Conservation (phyloP, 2,113 vertebrate species). For the Brachyhypopomus gauderio region DNA sequence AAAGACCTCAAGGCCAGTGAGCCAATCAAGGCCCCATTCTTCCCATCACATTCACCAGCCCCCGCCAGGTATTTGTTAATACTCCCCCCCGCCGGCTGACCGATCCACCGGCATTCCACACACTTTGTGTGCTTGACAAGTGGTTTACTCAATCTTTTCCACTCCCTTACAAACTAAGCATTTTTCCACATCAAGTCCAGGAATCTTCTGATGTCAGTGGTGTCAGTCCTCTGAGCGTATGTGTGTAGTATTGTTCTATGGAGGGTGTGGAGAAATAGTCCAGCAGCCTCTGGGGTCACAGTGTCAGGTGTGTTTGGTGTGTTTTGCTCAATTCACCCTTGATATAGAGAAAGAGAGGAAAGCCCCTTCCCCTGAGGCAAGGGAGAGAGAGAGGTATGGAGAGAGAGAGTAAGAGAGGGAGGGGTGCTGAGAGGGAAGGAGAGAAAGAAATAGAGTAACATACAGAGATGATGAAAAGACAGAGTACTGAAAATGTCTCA, state of each 20-base stretch:
- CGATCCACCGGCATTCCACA: slow-evolving; percentile 18
- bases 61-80: background rate
- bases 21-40: background rate
- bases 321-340: slow-evolving; percentile 23
- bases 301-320: slow-evolving; percentile 56
- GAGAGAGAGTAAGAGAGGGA: background rate
- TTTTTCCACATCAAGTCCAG: background rate
- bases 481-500: background rate
- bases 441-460: background rate
- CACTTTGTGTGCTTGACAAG: slow-evolving; percentile 32
- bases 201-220: background rate
- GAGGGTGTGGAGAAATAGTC: slow-evolving; percentile 29
- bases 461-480: background rate
- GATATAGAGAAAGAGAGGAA: background rate
- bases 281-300: slow-evolving; percentile 35
- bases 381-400: background rate
- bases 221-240: slow-evolving; percentile 21
- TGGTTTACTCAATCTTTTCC: background rate
- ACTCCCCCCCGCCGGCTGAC: slow-evolving; percentile 29
- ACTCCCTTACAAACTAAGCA: background rate
- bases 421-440: background rate
- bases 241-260: slow-evolving; percentile 39
- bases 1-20: background rate
- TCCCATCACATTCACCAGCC: background rate
- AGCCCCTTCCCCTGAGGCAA: background rate